Evolutionary conservation across 2,888 invertebrate species (phyloP).

Genomic region (Melanostoma scalare): DNA sequence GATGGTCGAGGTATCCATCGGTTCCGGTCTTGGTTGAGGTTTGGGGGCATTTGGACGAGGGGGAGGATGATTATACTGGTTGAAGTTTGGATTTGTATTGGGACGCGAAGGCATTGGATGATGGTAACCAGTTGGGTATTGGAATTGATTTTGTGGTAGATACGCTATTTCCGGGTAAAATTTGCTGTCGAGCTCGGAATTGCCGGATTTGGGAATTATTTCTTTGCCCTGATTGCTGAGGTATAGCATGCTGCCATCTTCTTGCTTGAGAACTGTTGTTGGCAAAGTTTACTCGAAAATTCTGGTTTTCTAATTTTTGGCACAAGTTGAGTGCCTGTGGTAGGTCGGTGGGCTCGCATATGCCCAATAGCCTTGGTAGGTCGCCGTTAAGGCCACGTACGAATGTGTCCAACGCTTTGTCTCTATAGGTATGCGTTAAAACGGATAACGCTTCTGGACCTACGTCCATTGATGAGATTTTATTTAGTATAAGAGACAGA

Average conservation of each 20-base stretch:
- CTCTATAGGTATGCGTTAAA: conserved; percentile 45
- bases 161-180: conserved; percentile 27
- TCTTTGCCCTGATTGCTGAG: conserved; percentile 2
- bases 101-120: background rate
- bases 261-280: too few species aligned
- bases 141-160: conserved; percentile 6
- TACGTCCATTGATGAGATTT: background rate
- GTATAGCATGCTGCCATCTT: background rate
- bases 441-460: conserved; percentile 27
- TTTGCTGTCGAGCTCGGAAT: background rate
- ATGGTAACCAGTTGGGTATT: conserved; percentile 4
- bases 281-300: too few species aligned
- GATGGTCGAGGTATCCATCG: conserved; percentile 32
- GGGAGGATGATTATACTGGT: background rate
- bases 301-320: too few species aligned
- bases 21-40: conserved; percentile 30
- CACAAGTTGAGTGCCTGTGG: too few species aligned
- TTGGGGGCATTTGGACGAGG: conserved; percentile 14
- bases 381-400: conserved; percentile 34
- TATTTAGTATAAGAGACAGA: too few species aligned
- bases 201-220: conserved; percentile 11
- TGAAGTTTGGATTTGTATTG: background rate
- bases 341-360: background rate
- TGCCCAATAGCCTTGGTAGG: conserved; percentile 16
- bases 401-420: conserved; percentile 31